These are phyloP conservation scores for Lichenostomus cassidix DNA, from an alignment of 2,113 vertebrate genomes.

Conservation along the genomic window DNA sequence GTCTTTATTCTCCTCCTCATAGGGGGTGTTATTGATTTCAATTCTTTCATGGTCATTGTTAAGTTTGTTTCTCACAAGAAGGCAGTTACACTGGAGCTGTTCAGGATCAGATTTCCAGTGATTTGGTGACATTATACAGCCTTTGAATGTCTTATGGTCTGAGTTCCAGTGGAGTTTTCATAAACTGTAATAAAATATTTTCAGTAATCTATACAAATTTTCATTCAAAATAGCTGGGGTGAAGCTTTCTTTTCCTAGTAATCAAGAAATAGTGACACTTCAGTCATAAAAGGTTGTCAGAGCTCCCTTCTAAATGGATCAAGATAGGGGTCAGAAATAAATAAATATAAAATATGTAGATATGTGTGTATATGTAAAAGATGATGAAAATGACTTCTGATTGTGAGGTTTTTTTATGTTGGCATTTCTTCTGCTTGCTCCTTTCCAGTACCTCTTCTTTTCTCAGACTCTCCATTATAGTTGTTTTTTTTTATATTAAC, in stretches of 20 bases:
- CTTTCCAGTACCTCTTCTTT: not conserved
- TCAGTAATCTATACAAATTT: not conserved
- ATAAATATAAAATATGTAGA: not conserved
- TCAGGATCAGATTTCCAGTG: not conserved
- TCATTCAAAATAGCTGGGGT: not conserved
- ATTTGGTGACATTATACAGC: not conserved
- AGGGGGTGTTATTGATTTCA: not conserved
- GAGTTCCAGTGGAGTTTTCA: not conserved
- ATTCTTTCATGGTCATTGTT: not conserved
- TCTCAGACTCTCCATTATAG: not conserved
- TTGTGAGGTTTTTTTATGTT: not conserved
- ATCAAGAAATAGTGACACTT: not conserved
- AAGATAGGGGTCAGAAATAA: not conserved
- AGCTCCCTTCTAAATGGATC: not conserved
- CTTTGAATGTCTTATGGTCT: not conserved
- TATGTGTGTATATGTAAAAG: not conserved
- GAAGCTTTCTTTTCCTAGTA: not conserved
- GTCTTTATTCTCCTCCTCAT: not conserved
- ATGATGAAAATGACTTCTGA: not conserved
- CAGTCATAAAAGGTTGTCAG: not conserved
- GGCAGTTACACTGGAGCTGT: not conserved
- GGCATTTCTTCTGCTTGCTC: not conserved
- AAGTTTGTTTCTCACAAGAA: not conserved
- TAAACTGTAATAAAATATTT: not conserved
- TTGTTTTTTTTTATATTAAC: not conserved